Percentiles rank a stretch among this genome's conserved stretches.
Evolutionary conservation across 2,113 vertebrate species (phyloP).

Genomic region (Forbesichthys papilliferus): DNA sequence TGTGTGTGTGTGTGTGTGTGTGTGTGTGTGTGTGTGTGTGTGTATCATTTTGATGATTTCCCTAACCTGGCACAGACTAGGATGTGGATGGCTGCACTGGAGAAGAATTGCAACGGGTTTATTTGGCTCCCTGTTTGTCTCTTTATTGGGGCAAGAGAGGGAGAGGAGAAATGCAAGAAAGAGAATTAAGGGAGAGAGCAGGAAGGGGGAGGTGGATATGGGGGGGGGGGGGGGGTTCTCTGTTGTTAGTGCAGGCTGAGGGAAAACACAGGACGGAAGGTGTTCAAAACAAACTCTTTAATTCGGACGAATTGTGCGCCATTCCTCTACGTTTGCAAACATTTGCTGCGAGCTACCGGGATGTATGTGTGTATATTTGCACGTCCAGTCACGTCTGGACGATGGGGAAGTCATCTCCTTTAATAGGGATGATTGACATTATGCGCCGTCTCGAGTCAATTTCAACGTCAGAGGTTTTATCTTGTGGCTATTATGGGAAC

Average conservation of each 20-base stretch:
- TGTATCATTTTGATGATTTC: constrained; percentile 75
- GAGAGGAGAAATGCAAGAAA: background rate
- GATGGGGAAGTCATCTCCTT: too few relatives aligned
- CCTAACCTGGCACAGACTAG: constrained; percentile 73
- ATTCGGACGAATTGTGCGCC: too few relatives aligned
- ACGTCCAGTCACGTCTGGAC: too few relatives aligned
- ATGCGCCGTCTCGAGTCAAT: too few relatives aligned
- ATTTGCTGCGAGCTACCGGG: too few relatives aligned
- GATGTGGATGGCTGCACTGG: constrained; percentile 76
- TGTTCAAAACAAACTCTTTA: too few relatives aligned
- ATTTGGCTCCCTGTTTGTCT: constrained; percentile 70
- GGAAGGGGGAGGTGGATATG: background rate
- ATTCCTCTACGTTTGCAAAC: too few relatives aligned
- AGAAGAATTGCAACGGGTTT: constrained; percentile 69
- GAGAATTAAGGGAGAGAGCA: constrained; percentile 12
- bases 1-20: constrained; percentile 37
- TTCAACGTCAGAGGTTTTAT: too few relatives aligned
- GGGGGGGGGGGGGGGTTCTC: constrained; percentile 58
- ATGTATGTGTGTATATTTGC: too few relatives aligned
- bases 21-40: constrained; percentile 36
- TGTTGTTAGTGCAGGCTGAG: constrained; percentile 25
- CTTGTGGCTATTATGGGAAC: background rate
- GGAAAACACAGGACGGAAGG: too few relatives aligned
- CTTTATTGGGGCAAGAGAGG: constrained; percentile 63
- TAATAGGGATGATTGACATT: too few relatives aligned